These are phyloP conservation scores for Corynorhinus townsendii DNA, from an alignment of 2,113 vertebrate genomes.

Conservation along the genomic window DNA sequence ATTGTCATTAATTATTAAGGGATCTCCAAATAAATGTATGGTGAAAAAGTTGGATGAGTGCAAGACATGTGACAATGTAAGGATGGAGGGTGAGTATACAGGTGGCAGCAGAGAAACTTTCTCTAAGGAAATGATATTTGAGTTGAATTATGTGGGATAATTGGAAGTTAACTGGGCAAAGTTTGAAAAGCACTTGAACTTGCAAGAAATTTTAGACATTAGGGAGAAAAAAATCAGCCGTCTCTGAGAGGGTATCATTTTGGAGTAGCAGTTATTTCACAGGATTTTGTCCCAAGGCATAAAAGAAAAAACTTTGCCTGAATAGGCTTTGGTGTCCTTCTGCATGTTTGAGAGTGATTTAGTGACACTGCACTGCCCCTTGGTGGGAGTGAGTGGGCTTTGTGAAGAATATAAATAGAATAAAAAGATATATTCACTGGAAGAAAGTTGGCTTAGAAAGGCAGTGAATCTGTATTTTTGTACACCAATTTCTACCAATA, in stretches of 20 bases:
- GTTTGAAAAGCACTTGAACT: not conserved
- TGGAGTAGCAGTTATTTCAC: not conserved
- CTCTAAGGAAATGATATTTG: not conserved
- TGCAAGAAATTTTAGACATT: not conserved
- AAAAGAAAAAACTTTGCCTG: not conserved
- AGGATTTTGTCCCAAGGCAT: not conserved
- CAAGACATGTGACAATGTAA: not conserved
- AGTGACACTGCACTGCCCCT: not conserved
- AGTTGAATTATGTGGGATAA: not conserved
- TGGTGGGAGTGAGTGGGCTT: not conserved
- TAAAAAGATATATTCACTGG: not conserved
- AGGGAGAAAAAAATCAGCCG: not conserved
- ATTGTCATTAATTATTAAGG: not conserved
- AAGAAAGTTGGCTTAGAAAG: not conserved
- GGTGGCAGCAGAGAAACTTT: not conserved
- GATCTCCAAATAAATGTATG: not conserved
- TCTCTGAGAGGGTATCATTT: not conserved
- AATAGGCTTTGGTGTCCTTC: not conserved
- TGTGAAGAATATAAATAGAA: not conserved
- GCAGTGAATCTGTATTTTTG: not conserved
- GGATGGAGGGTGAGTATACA: not conserved
- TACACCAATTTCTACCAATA: not conserved
- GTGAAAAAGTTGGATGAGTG: not conserved
- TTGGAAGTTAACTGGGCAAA: not conserved
- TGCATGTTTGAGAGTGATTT: not conserved